Percentiles rank a stretch among this genome's conserved stretches.
phyloP scores from a whole-genome alignment of 2,888 invertebrate species.

The Empis stercorea region DNA sequence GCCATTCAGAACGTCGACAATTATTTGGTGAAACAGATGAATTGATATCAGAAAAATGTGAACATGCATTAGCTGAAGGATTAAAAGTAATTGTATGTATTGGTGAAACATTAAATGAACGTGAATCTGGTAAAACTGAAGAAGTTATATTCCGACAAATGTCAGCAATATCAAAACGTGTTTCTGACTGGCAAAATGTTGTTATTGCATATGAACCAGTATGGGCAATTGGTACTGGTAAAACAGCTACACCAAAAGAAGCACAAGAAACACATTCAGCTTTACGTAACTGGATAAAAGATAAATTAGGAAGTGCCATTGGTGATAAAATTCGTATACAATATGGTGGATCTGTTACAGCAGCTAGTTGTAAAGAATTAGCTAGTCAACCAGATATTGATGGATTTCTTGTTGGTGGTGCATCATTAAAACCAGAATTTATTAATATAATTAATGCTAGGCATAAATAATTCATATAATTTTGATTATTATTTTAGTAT shows the following conservation, averaged over 20 bases:
- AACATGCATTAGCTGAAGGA: slow-evolving; percentile 59
- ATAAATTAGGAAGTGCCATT: slow-evolving; percentile 65
- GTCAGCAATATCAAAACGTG: slow-evolving; percentile 65
- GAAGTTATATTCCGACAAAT: slow-evolving; percentile 89
- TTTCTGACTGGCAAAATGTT: slow-evolving; percentile 61
- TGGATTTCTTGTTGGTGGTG: slow-evolving; percentile 97
- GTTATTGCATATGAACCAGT: slow-evolving; percentile 99
- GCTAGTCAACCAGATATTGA: slow-evolving; percentile 87
- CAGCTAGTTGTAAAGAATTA: slow-evolving; percentile 77
- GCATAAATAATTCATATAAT: slow-evolving; percentile 16
- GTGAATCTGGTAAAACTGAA: slow-evolving; percentile 86
- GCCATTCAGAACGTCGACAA: slow-evolving; percentile 93
- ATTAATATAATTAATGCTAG: slow-evolving; percentile 85
- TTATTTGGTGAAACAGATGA: slow-evolving; percentile 67
- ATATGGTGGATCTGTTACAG: slow-evolving; percentile 97
- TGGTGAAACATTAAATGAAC: slow-evolving; percentile 91
- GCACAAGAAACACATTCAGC: slow-evolving; percentile 89
- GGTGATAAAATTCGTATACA: slow-evolving; percentile 74
- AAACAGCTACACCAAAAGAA: slow-evolving; percentile 89
- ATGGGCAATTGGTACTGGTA: slow-evolving; percentile 99
- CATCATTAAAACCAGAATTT: slow-evolving; percentile 96
- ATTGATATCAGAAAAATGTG: slow-evolving; percentile 63
- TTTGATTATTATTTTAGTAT: too few relatives aligned
- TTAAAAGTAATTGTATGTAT: slow-evolving; percentile 86
- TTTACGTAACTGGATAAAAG: slow-evolving; percentile 71